Conservation (phyloP, 1,140 invertebrate species). For the Anadara kagoshimensis region DNA sequence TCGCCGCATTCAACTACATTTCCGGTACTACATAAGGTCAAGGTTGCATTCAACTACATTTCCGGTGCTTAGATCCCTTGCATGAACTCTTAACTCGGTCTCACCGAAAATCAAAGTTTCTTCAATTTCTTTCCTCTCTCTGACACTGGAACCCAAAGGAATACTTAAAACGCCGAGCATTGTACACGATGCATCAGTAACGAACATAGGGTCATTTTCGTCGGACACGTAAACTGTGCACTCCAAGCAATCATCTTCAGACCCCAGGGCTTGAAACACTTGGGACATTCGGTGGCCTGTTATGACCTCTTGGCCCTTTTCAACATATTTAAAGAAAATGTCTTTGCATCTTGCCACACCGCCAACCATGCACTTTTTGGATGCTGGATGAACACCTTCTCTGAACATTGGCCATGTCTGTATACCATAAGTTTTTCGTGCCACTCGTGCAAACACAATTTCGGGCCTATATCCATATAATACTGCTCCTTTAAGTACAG, state of each 20-base stretch:
- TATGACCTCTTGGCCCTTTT: constrained; percentile 16
- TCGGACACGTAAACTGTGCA: constrained; percentile 27
- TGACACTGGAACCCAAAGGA: background rate
- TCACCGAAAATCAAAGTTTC: constrained; percentile 32
- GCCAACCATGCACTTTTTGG: constrained; percentile 8
- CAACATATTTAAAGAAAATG: constrained; percentile 27
- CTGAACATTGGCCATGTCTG: constrained; percentile 27
- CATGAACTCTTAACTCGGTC: constrained; percentile 22
- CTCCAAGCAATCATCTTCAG: constrained; percentile 11
- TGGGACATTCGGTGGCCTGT: constrained; percentile 21
- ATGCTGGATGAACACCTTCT: background rate
- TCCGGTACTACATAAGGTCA: constrained; percentile 21
- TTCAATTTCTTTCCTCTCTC: constrained; percentile 1
- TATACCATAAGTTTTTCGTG: constrained; percentile 22
- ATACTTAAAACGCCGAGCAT: constrained; percentile 20
- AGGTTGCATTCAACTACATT: constrained; percentile 16
- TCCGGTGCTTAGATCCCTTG: constrained; percentile 17
- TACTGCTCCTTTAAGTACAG: constrained; percentile 38
- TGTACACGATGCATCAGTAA: constrained; percentile 16
- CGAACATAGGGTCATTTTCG: constrained; percentile 6
- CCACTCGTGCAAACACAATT: background rate
- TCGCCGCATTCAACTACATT: too few relatives aligned
- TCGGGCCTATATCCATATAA: constrained; percentile 18
- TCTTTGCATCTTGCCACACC: constrained; percentile 22
- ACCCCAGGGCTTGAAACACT: constrained; percentile 14